phyloP scores from a whole-genome alignment of 1,140 invertebrate genomes.

The Homarus americanus region DNA sequence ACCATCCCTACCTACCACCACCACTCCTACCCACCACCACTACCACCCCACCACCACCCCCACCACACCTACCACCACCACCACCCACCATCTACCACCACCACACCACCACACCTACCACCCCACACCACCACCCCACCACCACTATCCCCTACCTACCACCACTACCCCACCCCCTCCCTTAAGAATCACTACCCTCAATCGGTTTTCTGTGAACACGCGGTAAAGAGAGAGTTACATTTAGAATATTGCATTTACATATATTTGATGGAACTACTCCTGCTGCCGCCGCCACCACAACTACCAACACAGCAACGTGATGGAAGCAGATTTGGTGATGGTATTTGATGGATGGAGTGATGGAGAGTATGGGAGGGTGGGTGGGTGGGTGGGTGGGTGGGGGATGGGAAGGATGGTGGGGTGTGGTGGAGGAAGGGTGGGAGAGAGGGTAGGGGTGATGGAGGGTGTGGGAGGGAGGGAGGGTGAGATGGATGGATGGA shows the following conservation, averaged over 20 bases:
- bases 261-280: conserved; percentile 19
- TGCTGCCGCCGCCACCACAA: too few species aligned
- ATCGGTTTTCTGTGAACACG: not conserved
- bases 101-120: too few species aligned
- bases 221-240: conserved; percentile 21
- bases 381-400: not conserved
- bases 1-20: too few species aligned
- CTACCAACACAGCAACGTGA: too few species aligned
- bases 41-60: too few species aligned
- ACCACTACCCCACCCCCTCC: too few species aligned
- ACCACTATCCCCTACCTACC: too few species aligned
- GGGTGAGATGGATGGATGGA: not conserved
- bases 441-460: not conserved
- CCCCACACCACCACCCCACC: too few species aligned
- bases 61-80: too few species aligned
- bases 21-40: too few species aligned
- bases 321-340: not conserved
- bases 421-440: not conserved
- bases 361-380: not conserved
- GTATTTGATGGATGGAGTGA: not conserved
- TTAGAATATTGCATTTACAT: conserved; percentile 37
- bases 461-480: not conserved
- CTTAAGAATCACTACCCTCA: too few species aligned
- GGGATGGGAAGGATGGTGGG: not conserved
- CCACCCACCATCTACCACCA: too few species aligned